Conservation (phyloP, 2,888 invertebrate species). For the Lasioglossum oenotherae region DNA sequence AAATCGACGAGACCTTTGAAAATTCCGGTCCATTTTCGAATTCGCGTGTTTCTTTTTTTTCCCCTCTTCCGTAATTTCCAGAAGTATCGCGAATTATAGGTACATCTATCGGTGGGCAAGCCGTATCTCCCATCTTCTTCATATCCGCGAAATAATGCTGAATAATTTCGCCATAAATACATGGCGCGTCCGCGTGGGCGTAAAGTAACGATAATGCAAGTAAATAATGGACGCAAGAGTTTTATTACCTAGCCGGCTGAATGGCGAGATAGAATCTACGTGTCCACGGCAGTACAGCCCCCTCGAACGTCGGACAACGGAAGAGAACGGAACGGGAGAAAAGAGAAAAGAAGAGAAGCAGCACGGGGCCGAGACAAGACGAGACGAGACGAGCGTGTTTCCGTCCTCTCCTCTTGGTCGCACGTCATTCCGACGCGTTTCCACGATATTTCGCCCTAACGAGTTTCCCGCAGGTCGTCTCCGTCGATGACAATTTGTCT, state of each 20-base stretch:
- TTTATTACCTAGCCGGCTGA: slow-evolving; percentile 83
- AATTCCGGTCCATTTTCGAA: background rate
- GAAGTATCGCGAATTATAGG: slow-evolving; percentile 53
- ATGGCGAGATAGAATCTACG: slow-evolving; percentile 83
- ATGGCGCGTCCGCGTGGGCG: slow-evolving; percentile 80
- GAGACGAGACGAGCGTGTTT: slow-evolving; percentile 6
- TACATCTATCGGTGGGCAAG: slow-evolving; percentile 47
- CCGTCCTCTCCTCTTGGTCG: background rate
- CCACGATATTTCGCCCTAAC: background rate
- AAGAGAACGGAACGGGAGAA: slow-evolving; percentile 22
- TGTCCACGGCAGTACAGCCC: slow-evolving; percentile 73
- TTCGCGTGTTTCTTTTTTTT: background rate
- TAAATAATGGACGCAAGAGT: slow-evolving; percentile 83
- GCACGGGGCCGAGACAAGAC: slow-evolving; percentile 8
- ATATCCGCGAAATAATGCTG: slow-evolving; percentile 82
- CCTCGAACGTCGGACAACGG: slow-evolving; percentile 49
- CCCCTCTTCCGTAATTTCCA: slow-evolving; percentile 16
- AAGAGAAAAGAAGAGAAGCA: slow-evolving; percentile 2
- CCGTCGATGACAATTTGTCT: background rate
- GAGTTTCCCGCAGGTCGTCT: background rate
- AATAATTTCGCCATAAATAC: slow-evolving; percentile 83
- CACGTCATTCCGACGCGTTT: too few relatives aligned
- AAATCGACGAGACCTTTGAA: background rate
- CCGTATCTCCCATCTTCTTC: slow-evolving; percentile 80
- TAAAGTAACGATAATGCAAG: slow-evolving; percentile 84